phyloP scores from a whole-genome alignment of 2,888 invertebrate species.

The Drosophila buzzatii region DNA sequence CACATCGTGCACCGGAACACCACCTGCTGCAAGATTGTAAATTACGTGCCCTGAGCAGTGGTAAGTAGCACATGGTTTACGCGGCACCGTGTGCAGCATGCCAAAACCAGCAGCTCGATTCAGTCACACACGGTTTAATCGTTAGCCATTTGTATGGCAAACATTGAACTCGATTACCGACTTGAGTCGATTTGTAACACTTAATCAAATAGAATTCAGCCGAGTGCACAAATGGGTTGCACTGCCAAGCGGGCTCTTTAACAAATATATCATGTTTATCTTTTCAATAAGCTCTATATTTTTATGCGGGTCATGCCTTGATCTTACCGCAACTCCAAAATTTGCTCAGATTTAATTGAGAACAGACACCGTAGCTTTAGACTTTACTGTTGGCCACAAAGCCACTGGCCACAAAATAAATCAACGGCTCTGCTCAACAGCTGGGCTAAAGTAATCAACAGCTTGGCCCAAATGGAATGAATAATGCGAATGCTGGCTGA shows the following conservation, averaged over 20 bases:
- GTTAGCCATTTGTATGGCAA: constrained; percentile 7
- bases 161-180: constrained; percentile 28
- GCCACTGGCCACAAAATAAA: constrained; percentile 42
- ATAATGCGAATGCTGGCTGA: constrained; percentile 38
- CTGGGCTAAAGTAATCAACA: constrained; percentile 53
- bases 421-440: constrained; percentile 36
- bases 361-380: constrained; percentile 7
- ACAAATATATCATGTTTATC: neutral
- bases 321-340: neutral
- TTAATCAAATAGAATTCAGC: constrained; percentile 1
- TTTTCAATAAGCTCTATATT: too few species aligned
- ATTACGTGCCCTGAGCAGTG: constrained; percentile 52
- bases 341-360: constrained; percentile 25
- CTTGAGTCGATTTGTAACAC: constrained; percentile 3
- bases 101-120: constrained; percentile 42
- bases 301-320: neutral
- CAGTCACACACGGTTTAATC: constrained; percentile 20
- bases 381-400: constrained; percentile 24
- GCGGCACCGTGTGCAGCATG: constrained; percentile 51
- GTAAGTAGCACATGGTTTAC: constrained; percentile 56
- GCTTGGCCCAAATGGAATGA: constrained; percentile 50
- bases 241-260: neutral
- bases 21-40: constrained; percentile 77
- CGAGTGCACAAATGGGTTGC: neutral
- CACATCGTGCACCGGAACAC: constrained; percentile 11